Conservation (phyloP, 2,888 invertebrate species). For the Lymantria monacha region DNA sequence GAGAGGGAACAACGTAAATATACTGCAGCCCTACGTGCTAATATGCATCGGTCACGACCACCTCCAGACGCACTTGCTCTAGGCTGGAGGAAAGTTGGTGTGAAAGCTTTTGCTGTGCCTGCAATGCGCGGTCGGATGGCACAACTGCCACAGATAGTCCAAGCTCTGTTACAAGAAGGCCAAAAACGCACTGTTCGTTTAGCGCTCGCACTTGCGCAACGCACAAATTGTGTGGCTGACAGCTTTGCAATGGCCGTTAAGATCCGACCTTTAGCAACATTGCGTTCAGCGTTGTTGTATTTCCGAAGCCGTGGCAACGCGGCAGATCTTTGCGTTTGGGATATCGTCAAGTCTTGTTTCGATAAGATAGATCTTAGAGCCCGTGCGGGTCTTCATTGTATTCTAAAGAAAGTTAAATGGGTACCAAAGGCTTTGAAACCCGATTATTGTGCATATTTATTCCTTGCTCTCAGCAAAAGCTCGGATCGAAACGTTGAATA, state of each 20-base stretch:
- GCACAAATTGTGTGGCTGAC: slow-evolving; percentile 28
- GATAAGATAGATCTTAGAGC: slow-evolving; percentile 27
- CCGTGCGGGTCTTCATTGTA: slow-evolving; percentile 11
- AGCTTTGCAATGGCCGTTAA: slow-evolving; percentile 32
- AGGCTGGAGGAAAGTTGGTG: slow-evolving; percentile 46
- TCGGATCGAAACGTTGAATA: slow-evolving; percentile 17
- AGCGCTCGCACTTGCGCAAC: slow-evolving; percentile 41
- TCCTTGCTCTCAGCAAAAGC: slow-evolving; percentile 26
- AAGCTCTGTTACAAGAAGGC: slow-evolving; percentile 37
- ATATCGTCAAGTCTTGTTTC: slow-evolving; percentile 41
- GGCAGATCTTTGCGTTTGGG: slow-evolving; percentile 44
- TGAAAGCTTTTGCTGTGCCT: slow-evolving; percentile 50
- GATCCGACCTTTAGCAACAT: slow-evolving; percentile 38
- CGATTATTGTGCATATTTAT: slow-evolving; percentile 47
- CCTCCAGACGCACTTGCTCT: slow-evolving; percentile 35
- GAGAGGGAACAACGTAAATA: slow-evolving; percentile 20
- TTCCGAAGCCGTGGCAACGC: slow-evolving; percentile 22
- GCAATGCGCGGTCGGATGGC: slow-evolving; percentile 35
- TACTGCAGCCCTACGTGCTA: slow-evolving; percentile 42
- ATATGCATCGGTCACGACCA: slow-evolving; percentile 46
- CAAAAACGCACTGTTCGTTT: slow-evolving; percentile 36
- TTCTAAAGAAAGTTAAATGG: slow-evolving; percentile 17
- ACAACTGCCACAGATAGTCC: slow-evolving; percentile 31
- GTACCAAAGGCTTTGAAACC: slow-evolving; percentile 41
- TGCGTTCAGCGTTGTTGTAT: slow-evolving; percentile 41